Conservation (phyloP, 2,888 invertebrate species). For the Megaustenia siamemsis region DNA sequence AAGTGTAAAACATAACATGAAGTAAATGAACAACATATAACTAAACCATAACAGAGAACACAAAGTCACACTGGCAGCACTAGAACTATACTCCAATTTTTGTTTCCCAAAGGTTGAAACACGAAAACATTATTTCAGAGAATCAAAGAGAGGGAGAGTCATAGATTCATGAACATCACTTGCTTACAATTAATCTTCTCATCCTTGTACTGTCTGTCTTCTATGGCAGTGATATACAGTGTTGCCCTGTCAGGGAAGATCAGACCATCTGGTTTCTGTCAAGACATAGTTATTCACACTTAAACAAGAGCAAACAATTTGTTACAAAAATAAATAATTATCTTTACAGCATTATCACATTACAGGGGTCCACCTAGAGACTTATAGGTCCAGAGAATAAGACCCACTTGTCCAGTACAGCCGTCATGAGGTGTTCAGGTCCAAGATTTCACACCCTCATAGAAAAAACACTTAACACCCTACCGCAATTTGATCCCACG, state of each 20-base stretch:
- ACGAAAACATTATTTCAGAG: not conserved
- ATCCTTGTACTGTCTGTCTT: constrained; percentile 99
- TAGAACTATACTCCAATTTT: too few species aligned
- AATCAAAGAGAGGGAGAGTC: not conserved
- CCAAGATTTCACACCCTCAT: not conserved
- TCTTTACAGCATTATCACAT: not conserved
- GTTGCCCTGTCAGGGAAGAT: constrained; percentile 96
- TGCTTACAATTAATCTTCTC: constrained; percentile 97
- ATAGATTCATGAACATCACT: not conserved
- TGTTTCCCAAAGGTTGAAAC: too few species aligned
- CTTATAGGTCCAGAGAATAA: too few species aligned
- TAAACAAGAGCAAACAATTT: too few species aligned
- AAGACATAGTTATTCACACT: not conserved
- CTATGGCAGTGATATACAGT: constrained; percentile 90
- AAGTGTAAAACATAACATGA: too few species aligned
- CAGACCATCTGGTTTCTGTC: constrained; percentile 89
- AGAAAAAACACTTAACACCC: not conserved
- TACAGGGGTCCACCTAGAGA: too few species aligned
- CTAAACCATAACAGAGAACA: too few species aligned
- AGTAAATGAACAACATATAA: too few species aligned
- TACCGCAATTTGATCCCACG: not conserved
- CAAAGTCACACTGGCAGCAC: too few species aligned
- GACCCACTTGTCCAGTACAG: too few species aligned
- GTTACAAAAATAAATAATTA: not conserved
- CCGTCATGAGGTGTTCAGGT: too few species aligned